phyloP scores from a whole-genome alignment of 92 coral and sea anemone genomes.

The Zoanthus sociatus region DNA sequence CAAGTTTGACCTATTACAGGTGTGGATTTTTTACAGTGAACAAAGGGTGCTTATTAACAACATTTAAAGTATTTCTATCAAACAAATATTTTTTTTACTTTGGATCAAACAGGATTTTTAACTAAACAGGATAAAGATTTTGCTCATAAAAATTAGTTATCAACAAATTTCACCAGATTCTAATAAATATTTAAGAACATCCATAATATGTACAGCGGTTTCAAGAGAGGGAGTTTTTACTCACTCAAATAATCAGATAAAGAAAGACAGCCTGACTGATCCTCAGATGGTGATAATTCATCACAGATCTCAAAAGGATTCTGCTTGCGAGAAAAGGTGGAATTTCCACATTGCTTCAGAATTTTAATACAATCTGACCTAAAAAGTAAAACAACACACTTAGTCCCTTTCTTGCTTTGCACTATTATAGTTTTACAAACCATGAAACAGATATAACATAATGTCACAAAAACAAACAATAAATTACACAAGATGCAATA shows the following conservation, averaged over 20 bases:
- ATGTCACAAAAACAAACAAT: background rate
- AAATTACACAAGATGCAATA: too few relatives aligned
- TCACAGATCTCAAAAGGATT: conserved; percentile 77
- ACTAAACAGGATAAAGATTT: too few relatives aligned
- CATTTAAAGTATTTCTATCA: too few relatives aligned
- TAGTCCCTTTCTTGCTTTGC: background rate
- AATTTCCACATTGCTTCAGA: conserved; percentile 84
- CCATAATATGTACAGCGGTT: too few relatives aligned
- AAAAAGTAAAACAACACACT: background rate
- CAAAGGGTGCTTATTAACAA: too few relatives aligned
- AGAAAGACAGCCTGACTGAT: conserved; percentile 88
- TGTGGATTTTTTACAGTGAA: too few relatives aligned
- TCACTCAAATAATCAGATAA: conserved; percentile 83
- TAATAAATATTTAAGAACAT: too few relatives aligned
- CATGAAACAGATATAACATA: background rate
- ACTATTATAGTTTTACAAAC: background rate
- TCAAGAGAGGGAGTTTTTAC: conserved; percentile 20
- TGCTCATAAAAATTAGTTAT: too few relatives aligned
- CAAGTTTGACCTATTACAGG: too few relatives aligned
- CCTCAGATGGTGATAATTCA: conserved; percentile 81
- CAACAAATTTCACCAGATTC: too few relatives aligned
- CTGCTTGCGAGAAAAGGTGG: conserved; percentile 54
- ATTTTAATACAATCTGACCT: conserved; percentile 94
- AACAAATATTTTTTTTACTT: too few relatives aligned
- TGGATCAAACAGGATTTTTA: too few relatives aligned